Percentiles rank a stretch among this genome's conserved stretches.
phyloP scores from a whole-genome alignment of 1,140 invertebrate genomes.

The Penaeus vannamei region DNA sequence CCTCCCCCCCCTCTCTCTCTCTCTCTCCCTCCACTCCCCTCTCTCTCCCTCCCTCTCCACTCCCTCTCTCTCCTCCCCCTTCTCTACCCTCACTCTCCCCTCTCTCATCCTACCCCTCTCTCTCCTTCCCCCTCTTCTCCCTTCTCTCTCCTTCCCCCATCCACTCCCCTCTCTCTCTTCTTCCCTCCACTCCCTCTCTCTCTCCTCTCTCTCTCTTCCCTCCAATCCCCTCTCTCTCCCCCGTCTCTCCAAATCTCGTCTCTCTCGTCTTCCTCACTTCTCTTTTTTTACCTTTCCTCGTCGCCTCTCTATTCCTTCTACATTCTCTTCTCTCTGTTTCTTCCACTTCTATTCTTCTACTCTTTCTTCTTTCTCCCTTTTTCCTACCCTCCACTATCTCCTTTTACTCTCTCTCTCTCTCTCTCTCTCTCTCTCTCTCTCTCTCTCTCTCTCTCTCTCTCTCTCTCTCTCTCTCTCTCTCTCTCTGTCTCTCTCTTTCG shows the following conservation, averaged over 20 bases:
- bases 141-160: neutral
- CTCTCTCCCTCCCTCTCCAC: neutral
- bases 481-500: neutral
- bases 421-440: neutral
- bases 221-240: neutral
- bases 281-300: too few species aligned
- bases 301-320: neutral
- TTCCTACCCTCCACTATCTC: neutral
- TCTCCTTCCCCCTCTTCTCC: neutral
- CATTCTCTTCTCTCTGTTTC: conserved; percentile 12
- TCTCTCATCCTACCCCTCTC: neutral
- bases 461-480: neutral
- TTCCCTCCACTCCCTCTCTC: neutral
- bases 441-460: neutral
- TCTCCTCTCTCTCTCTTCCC: neutral
- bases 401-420: neutral
- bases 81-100: too few species aligned
- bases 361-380: conserved; percentile 10
- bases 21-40: neutral
- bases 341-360: neutral
- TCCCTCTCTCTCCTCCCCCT: neutral
- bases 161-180: too few species aligned
- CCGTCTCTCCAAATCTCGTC: neutral
- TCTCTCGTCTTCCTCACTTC: neutral
- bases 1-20: neutral